Percentiles rank a stretch among this genome's conserved stretches.
These are phyloP conservation scores for Pantherophis alleghaniensis DNA, from an alignment of 2,797 vertebrate genomes.

Conservation along the genomic window DNA sequence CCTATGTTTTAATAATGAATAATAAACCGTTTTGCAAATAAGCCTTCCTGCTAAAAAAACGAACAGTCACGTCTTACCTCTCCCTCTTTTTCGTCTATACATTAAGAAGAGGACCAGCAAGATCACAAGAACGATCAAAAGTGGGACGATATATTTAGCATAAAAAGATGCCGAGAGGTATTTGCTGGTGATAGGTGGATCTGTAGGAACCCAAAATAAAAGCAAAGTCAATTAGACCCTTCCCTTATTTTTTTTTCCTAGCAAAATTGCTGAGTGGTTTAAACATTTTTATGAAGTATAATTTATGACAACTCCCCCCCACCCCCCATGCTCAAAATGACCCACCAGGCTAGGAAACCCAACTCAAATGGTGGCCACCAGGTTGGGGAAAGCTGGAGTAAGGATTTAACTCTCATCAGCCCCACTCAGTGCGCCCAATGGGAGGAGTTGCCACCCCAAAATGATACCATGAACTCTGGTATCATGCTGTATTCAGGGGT, in stretches of 20 bases:
- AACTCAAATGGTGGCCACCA: background rate
- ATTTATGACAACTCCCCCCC: background rate
- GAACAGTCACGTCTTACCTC: background rate
- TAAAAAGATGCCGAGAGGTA: background rate
- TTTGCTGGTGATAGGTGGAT: background rate
- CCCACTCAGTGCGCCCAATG: background rate
- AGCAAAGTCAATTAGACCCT: background rate
- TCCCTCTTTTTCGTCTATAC: conserved; percentile 22
- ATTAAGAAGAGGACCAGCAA: conserved; percentile 1
- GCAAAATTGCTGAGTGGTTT: background rate
- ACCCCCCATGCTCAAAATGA: background rate
- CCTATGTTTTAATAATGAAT: background rate
- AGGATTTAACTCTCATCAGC: background rate
- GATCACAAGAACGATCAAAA: background rate
- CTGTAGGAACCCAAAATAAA: background rate
- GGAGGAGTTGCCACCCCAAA: background rate
- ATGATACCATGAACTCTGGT: background rate
- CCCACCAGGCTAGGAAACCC: background rate
- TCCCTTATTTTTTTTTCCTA: background rate
- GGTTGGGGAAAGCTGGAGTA: background rate
- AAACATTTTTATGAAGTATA: background rate
- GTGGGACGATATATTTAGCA: background rate
- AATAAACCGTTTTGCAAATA: background rate
- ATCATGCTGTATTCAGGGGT: background rate
- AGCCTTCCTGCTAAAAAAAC: too few relatives aligned